Conservation (phyloP, 2,797 vertebrate genomes). For the Benthosema pterotum region DNA sequence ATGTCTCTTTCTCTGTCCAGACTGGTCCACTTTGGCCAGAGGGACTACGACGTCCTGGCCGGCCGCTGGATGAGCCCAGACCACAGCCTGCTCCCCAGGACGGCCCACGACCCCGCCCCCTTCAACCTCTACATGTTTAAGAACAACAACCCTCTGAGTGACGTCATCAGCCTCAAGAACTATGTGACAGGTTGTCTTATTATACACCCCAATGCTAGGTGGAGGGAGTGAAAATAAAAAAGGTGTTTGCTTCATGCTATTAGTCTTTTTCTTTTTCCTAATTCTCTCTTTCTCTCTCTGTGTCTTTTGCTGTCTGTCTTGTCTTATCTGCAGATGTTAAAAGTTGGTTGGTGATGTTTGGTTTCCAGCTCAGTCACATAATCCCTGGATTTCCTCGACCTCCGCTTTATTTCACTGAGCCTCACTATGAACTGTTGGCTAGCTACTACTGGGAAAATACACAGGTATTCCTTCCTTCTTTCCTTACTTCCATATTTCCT, state of each 20-base stretch:
- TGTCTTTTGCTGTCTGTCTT: conserved; percentile 24
- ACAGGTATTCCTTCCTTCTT: conserved; percentile 82
- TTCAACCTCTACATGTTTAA: conserved; percentile 99
- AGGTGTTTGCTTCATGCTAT: no score
- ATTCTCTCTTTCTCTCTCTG: conserved; percentile 34
- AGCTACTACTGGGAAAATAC: conserved; percentile 96
- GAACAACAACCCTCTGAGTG: conserved; percentile 98
- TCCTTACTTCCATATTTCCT: no score
- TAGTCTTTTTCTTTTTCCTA: no score
- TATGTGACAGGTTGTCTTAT: conserved; percentile 89
- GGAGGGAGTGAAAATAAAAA: no score
- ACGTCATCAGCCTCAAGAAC: conserved; percentile 95
- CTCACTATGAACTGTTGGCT: conserved; percentile 92
- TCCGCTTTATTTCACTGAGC: conserved; percentile 95
- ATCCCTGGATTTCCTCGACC: conserved; percentile 99
- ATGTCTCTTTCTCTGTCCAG: conserved; percentile 58
- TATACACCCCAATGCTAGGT: no score
- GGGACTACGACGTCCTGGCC: conserved; percentile 96
- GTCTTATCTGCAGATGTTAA: conserved; percentile 89
- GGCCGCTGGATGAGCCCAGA: conserved; percentile 98
- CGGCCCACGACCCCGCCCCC: conserved; percentile 92
- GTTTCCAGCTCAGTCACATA: conserved; percentile 99
- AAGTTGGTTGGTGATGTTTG: conserved; percentile 99
- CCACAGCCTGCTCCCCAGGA: conserved; percentile 95
- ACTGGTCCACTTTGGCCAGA: conserved; percentile 96